Conservation (phyloP, 2,888 invertebrate genomes). For the Eudemis profundana region DNA sequence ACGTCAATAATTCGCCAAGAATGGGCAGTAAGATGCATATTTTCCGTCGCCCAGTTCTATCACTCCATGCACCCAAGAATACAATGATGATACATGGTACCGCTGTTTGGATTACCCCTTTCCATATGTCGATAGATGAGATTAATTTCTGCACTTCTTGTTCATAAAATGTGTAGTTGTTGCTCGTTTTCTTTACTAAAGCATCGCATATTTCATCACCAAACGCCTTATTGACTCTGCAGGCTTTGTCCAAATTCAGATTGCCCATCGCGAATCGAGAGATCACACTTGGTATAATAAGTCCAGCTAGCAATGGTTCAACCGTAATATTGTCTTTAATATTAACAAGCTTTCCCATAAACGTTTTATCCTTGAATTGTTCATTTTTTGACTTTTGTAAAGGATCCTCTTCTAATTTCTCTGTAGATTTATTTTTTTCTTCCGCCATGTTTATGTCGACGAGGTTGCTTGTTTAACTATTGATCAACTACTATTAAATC, state of each 20-base stretch:
- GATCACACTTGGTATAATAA: constrained; percentile 88
- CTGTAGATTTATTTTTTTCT: constrained; percentile 60
- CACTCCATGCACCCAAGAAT: constrained; percentile 87
- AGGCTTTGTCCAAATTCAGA: constrained; percentile 79
- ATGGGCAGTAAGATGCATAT: constrained; percentile 85
- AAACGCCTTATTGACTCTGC: constrained; percentile 71
- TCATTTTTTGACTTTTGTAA: constrained; percentile 61
- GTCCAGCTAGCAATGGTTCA: constrained; percentile 89
- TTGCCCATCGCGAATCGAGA: constrained; percentile 88
- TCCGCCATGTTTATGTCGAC: constrained; percentile 63
- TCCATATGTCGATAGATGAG: constrained; percentile 84
- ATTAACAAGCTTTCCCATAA: constrained; percentile 65
- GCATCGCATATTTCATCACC: constrained; percentile 73
- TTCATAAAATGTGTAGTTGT: constrained; percentile 87
- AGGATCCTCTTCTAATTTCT: constrained; percentile 71
- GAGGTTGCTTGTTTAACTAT: constrained; percentile 35
- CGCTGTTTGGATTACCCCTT: constrained; percentile 82
- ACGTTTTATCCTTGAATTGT: constrained; percentile 65
- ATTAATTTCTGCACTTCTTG: constrained; percentile 86
- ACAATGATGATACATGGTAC: constrained; percentile 85
- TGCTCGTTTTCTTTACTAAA: constrained; percentile 65
- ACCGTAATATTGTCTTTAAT: constrained; percentile 87
- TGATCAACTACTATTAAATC: not conserved
- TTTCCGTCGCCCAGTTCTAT: constrained; percentile 84
- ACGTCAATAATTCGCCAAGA: constrained; percentile 81